Base-by-base conservation (phyloP, 1,140 invertebrate genomes). In the Papilio dardanus region DNA sequence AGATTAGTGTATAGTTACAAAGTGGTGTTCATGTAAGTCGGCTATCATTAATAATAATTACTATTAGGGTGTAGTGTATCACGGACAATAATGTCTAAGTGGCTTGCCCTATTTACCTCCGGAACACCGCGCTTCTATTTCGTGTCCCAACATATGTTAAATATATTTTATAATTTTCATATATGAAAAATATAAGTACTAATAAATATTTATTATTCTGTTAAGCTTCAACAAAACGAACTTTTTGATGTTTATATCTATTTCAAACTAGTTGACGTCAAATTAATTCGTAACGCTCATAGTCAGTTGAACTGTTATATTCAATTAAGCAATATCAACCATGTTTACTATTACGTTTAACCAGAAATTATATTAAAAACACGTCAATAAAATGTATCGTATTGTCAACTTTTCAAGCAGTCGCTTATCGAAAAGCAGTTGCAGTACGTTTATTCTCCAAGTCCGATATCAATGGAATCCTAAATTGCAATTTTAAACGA, bases 11-110 rank as follows among this genome's bases (percentile, higher is more conserved):
- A 69, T 71, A 54, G 40, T 75, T 69, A 62, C 73, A 76, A 74
- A 58, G 75, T 78, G 71, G 58, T 79, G 78, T 83, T 77, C 76
- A 68, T 79, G 54, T 79, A 71, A 76, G 76, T 69, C 73, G 77
- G 58, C 76, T 79, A 75, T 81, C 82, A 84, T 84, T 86, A 88
- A 88, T 91, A 88, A 87, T 89, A 89, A 91, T 91, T 85, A 81
- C 82, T 82, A 77, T 80, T 81, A 82, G 78, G 81, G 81, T 78
- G 78, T 76, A 82, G 77, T 83, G 79, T 81, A 75, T 77, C 80
- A 77, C 78, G 79, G 77, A 82, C 81, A 88, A 89, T 90, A 87
- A 83, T 77, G 78, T 75, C 77, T 85, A 77, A 89, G 86, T 88
- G 86, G 83, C 81, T 83, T 80, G 83, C 76, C 84, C 84, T 86